These are phyloP conservation scores for Synodontis membranacea DNA, from an alignment of 2,113 vertebrate species.

Conservation along the genomic window DNA sequence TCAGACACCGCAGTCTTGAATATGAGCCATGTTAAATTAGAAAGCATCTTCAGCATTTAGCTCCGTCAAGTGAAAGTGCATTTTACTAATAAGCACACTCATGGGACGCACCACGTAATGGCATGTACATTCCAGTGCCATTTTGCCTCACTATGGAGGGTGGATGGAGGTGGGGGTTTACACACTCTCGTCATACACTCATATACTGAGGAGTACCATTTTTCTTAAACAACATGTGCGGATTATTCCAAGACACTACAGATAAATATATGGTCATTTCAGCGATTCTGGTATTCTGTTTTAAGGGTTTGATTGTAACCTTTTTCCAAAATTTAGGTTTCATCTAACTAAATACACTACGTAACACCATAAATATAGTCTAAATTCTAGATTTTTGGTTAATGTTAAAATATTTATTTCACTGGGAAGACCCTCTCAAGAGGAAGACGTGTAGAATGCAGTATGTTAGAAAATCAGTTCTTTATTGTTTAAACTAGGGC, in stretches of 20 bases:
- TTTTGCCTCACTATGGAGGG: not conserved
- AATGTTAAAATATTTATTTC: too few relatives aligned
- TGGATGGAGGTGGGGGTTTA: not conserved
- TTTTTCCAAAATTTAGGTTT: not conserved
- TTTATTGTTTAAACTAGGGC: not conserved
- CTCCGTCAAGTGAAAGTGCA: not conserved
- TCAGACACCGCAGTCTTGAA: not conserved
- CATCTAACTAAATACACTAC: too few relatives aligned
- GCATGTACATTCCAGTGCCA: not conserved
- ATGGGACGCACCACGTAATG: not conserved
- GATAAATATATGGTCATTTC: not conserved
- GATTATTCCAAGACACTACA: not conserved
- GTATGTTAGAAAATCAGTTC: not conserved
- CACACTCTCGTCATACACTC: not conserved
- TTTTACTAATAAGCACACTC: not conserved
- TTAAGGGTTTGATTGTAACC: not conserved
- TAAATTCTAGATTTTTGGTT: too few relatives aligned
- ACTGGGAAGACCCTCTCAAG: too few relatives aligned
- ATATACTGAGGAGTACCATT: not conserved
- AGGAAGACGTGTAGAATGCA: too few relatives aligned
- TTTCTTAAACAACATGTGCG: not conserved
- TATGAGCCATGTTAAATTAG: slow-evolving; percentile 5
- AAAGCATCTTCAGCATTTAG: not conserved
- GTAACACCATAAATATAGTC: too few relatives aligned
- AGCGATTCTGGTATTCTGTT: not conserved